Base-by-base conservation (phyloP, 2,888 invertebrate species). In the Neria commutata region DNA sequence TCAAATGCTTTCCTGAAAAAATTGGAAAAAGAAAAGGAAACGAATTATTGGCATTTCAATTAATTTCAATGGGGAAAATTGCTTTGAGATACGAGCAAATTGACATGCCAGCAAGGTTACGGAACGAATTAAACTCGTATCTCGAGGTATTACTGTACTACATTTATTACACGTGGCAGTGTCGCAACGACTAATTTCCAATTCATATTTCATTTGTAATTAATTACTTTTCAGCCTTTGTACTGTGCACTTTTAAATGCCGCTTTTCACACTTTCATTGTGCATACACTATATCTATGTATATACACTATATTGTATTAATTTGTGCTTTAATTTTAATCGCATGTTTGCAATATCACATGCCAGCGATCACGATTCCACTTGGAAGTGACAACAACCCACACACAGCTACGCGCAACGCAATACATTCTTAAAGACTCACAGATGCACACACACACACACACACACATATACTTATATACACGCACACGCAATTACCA, bases 371-470 rank as follows among this genome's bases (percentile, higher is more conserved):
- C 42, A 42, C 29, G 6, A 29, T 11, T 8, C 29, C 29, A 29
- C 29, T 29, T 11, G n/a, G n/a, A n/a, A n/a, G n/a, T n/a, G n/a
- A n/a, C n/a, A n/a, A n/a, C n/a, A 55, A 62, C 53, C 60, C 64
- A 59, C 46, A 23, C 64, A 62, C 66, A 61, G 64, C 66, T 58
- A 60, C 6, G 62, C 58, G 58, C 60, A 65, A 60, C 56, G 25
- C 23, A 14, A 62, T 61, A 58, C 55, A 60, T 54, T 48, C 58
- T 56, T 63, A 54, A 49, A 61, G 34, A 54, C 45, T 62, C 63
- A 66, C 24, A 40, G 8, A 42, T 19, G 48, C 34, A 48, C 37
- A 29, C 26, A 46, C n/a, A 24, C 29, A 46, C 23, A 47, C 23
- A 24, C 47, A 58, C 40, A 37, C 49, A 45, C 33, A 23, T 16